Evolutionary conservation across 1,140 invertebrate genomes (phyloP), one percentile per base, ranked within the genome.

Genomic region (Penaeus vannamei): DNA sequence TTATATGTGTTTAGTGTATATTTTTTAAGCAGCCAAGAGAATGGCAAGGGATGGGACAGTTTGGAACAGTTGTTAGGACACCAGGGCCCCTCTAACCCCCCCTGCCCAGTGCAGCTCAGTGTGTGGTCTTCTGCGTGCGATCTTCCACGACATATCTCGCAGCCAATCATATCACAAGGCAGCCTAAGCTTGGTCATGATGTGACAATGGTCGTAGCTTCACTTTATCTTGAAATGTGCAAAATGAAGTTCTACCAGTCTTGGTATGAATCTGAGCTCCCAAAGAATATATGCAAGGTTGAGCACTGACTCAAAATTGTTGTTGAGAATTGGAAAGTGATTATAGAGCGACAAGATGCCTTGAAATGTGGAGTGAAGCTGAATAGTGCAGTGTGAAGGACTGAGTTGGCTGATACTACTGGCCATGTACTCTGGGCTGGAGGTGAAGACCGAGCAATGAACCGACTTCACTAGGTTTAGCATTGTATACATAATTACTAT

Each of bases 401-500:
- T 84, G 87, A 89, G 81, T 84, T 84, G 82, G 72, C 81, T 84
- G 64, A 72, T 72, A 80, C n/a, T 61, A 84, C 59, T 72, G 77
- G 72, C 72, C 69, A 66, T 79, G 64, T 84, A 85, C 82, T 84
- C 82, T 79, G 87, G 72, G 82, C 83, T 84, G 83, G 82, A 46
- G 76, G 69, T 89, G 72, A 89, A 84, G 87, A 89, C 88, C 88
- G 80, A 90, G 76, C 88, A 90, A 76, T 85, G 77, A 90, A 90
- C 88, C 84, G 87, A 89, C 87, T 84, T 77, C 72, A 85, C 64
- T 90, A 86, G 88, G 88, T 85, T 89, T 85, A 90, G 77, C 84
- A 86, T 90, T 90, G 88, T 90, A 90, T 90, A 90, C 88, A 90
- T 90, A 90, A 90, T 85, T 85, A 90, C 64, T 90, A 90, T 90